A percentile compares a stretch with the other conserved stretches of the same genome.
Conservation (phyloP, 1,140 invertebrate species). For the Achatina immaculata region DNA sequence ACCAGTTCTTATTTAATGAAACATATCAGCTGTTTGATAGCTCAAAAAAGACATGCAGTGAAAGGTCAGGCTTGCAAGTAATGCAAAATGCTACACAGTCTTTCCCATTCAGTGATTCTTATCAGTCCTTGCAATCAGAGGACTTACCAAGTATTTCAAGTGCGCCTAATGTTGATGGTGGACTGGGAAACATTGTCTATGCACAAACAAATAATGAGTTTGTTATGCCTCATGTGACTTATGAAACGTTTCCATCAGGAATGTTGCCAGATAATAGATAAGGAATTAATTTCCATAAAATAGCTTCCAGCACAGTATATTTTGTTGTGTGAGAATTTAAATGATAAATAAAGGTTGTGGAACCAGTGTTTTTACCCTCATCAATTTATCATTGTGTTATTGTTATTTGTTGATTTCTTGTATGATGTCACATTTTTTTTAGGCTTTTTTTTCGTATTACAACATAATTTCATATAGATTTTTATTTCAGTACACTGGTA, state of each 20-base stretch:
- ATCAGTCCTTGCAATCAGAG: constrained; percentile 13
- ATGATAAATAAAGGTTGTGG: neutral
- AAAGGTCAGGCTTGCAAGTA: neutral
- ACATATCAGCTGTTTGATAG: constrained; percentile 7
- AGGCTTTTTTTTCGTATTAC: no score
- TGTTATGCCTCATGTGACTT: constrained; percentile 22
- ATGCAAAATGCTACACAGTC: neutral
- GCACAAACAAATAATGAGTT: neutral
- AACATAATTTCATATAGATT: no score
- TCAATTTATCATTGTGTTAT: no score
- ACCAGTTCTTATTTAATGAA: neutral
- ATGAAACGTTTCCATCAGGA: constrained; percentile 21
- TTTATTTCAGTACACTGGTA: no score
- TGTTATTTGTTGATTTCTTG: no score
- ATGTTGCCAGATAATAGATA: constrained; percentile 25
- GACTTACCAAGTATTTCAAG: neutral
- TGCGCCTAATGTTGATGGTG: neutral
- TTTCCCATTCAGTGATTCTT: constrained; percentile 3
- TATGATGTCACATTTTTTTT: no score
- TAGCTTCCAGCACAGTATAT: neutral
- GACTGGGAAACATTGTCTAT: neutral
- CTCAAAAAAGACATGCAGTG: neutral
- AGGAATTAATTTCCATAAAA: neutral
- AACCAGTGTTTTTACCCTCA: neutral
- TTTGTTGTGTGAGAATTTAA: neutral